Evolutionary conservation across 2,113 vertebrate genomes (phyloP).

Genomic region (Tympanuchus pallidicinctus): DNA sequence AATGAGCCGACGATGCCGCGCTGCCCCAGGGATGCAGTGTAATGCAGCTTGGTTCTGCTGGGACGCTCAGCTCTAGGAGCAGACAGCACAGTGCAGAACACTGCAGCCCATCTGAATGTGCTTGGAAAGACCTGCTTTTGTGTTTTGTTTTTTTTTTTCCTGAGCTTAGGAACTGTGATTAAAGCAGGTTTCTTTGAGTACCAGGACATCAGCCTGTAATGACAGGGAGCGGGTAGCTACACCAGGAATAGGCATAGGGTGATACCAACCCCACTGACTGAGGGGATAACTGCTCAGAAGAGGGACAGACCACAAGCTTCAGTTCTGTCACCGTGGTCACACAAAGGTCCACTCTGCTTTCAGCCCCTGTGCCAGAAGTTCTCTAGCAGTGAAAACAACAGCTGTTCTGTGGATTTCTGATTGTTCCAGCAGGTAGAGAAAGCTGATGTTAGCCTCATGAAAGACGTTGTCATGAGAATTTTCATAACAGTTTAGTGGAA

Average conservation of each 20-base stretch:
- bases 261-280: accelerated
- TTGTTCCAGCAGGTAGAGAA: neutral
- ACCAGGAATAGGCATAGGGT: neutral
- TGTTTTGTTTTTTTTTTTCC: neutral
- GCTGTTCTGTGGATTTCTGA: neutral
- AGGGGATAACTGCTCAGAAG: neutral
- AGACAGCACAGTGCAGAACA: neutral
- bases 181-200: neutral
- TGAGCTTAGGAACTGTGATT: neutral
- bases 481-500: neutral
- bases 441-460: neutral
- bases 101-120: neutral
- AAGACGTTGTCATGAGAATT: neutral
- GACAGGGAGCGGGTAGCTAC: neutral
- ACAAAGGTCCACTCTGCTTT: neutral
- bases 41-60: neutral
- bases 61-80: neutral
- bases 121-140: neutral
- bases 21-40: conserved; percentile 1
- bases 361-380: neutral
- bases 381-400: neutral
- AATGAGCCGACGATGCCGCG: neutral
- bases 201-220: neutral
- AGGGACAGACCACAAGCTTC: neutral
- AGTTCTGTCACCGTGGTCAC: neutral